These are phyloP conservation scores for Catharus ustulatus DNA, from an alignment of 2,797 vertebrate species.

Conservation along the genomic window DNA sequence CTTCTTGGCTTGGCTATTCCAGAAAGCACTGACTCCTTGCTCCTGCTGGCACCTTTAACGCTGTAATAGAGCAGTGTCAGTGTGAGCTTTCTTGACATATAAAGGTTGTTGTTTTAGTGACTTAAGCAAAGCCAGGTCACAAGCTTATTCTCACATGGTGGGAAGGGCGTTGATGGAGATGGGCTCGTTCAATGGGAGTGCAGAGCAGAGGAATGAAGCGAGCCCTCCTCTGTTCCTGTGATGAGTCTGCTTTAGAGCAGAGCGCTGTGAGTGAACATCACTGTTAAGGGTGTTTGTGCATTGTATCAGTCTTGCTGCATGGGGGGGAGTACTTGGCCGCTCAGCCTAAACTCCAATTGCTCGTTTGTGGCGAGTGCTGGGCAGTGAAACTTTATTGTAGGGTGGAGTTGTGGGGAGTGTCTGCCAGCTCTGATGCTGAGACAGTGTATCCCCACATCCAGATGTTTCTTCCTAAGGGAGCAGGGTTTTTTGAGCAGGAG, in stretches of 20 bases:
- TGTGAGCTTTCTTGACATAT: not conserved
- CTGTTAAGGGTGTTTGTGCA: not conserved
- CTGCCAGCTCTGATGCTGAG: not conserved
- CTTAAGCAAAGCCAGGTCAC: not conserved
- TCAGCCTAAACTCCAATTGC: not conserved
- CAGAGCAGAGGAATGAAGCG: not conserved
- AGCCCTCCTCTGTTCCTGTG: not conserved
- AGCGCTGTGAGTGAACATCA: not conserved
- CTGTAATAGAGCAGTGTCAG: conserved; percentile 67
- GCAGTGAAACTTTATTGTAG: not conserved
- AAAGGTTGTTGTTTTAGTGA: not conserved
- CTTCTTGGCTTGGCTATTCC: conserved; percentile 57
- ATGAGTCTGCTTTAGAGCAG: not conserved
- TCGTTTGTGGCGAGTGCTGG: not conserved
- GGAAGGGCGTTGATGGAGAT: not conserved
- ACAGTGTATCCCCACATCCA: not conserved
- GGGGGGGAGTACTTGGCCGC: not conserved
- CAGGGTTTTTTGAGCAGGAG: not conserved
- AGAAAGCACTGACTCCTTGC: conserved; percentile 71
- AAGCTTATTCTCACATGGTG: not conserved
- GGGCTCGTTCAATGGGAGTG: not conserved
- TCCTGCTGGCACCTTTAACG: conserved; percentile 77
- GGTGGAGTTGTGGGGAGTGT: not conserved
- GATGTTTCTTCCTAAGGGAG: not conserved
- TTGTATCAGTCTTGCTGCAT: not conserved